Evolutionary conservation across 2,888 invertebrate genomes (phyloP).

Genomic region (Drosophila histrio): DNA sequence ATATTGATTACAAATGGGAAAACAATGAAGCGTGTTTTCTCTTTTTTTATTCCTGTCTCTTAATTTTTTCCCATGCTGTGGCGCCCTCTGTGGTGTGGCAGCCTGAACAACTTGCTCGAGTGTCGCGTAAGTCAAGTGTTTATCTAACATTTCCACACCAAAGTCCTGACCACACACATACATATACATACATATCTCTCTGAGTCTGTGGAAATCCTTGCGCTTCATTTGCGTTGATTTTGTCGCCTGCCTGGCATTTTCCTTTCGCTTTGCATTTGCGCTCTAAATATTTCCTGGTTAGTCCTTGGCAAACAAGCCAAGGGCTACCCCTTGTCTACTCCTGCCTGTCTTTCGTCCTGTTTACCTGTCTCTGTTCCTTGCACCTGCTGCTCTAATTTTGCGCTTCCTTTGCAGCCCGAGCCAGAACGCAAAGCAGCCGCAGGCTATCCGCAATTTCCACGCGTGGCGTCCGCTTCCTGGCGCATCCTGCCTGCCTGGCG

Average conservation of each 20-base stretch:
- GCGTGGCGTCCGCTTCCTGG: constrained; percentile 72
- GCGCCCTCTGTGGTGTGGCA: constrained; percentile 20
- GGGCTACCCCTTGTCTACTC: constrained; percentile 25
- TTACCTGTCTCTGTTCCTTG: constrained; percentile 12
- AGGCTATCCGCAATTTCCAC: constrained; percentile 72
- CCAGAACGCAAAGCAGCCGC: constrained; percentile 52
- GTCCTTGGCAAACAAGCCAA: constrained; percentile 66
- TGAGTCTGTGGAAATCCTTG: constrained; percentile 45
- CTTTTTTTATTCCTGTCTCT: neutral
- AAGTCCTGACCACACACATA: constrained; percentile 27
- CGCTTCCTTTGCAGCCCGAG: constrained; percentile 53
- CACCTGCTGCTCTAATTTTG: constrained; percentile 68
- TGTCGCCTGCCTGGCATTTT: constrained; percentile 52
- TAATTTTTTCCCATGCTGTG: neutral
- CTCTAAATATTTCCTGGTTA: constrained; percentile 72
- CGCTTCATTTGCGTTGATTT: constrained; percentile 75
- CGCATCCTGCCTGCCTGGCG: constrained; percentile 25
- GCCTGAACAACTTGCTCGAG: constrained; percentile 18
- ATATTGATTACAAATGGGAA: constrained; percentile 73
- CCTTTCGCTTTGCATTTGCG: constrained; percentile 39
- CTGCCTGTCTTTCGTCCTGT: neutral
- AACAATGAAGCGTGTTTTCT: constrained; percentile 53
- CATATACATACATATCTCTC: neutral
- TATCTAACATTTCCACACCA: constrained; percentile 48
- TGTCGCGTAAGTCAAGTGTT: constrained; percentile 50